phyloP scores from a whole-genome alignment of 2,113 vertebrate genomes.

The Pungitius pungitius region DNA sequence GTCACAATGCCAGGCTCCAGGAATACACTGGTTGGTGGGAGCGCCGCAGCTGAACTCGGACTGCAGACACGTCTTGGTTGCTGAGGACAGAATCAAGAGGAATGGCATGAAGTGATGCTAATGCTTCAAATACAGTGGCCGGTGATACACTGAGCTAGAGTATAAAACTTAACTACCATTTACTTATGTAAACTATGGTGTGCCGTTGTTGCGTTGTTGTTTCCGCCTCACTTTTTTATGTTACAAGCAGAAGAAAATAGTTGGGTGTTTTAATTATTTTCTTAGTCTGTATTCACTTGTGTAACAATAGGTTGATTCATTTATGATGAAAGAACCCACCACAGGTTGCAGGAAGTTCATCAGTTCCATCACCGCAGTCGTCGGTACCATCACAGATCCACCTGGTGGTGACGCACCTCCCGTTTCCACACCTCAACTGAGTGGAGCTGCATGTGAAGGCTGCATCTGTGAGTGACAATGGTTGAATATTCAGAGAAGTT shows the following conservation, averaged over 20 bases:
- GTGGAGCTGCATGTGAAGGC: conserved; percentile 65
- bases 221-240: neutral
- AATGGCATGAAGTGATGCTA: rapidly evolving
- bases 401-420: conserved; percentile 79
- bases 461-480: conserved; percentile 55
- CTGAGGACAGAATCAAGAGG: conserved; percentile 64
- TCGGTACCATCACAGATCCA: conserved; percentile 87
- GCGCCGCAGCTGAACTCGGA: conserved; percentile 82
- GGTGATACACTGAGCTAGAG: neutral
- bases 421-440: conserved; percentile 82
- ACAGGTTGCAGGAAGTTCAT: conserved; percentile 81
- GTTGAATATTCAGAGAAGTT: neutral
- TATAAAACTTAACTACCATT: conserved; percentile 5
- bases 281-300: neutral
- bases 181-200: neutral
- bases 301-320: neutral
- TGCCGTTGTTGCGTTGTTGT: neutral
- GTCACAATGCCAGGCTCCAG: conserved; percentile 85
- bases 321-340: conserved; percentile 59
- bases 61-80: conserved; percentile 72
- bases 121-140: neutral
- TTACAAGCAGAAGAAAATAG: neutral
- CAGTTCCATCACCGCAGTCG: conserved; percentile 85
- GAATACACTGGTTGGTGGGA: conserved; percentile 79
- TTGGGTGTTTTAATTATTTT: neutral